Conservation (phyloP, 2,113 vertebrate genomes). For the Cryptomyrus ogoouensis region DNA sequence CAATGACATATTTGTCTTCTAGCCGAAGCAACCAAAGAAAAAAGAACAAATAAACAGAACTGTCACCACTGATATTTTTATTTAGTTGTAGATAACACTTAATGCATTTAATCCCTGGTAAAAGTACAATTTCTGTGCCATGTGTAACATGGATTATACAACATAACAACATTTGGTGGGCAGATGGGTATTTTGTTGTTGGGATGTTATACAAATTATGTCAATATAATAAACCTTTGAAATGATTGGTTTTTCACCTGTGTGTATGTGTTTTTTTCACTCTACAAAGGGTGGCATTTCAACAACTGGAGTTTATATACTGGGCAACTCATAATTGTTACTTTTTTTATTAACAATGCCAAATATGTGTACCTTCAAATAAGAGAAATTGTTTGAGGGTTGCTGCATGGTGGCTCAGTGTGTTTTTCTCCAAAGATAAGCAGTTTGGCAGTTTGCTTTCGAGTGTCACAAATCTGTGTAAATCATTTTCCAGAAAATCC, state of each 20-base stretch:
- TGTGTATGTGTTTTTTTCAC: neutral
- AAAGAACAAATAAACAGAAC: neutral
- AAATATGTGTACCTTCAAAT: neutral
- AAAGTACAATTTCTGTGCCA: neutral
- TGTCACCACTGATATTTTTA: neutral
- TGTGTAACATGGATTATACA: neutral
- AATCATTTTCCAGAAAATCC: neutral
- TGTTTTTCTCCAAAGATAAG: neutral
- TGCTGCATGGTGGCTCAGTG: neutral
- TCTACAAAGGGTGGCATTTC: neutral
- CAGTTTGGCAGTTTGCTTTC: neutral
- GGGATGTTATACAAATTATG: conserved; percentile 18
- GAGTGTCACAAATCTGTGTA: neutral
- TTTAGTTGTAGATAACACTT: neutral
- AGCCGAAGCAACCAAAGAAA: neutral
- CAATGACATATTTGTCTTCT: neutral
- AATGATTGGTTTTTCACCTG: neutral
- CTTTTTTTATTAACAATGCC: neutral
- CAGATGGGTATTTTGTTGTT: conserved; percentile 18
- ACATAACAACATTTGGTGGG: neutral
- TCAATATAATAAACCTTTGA: conserved; percentile 20
- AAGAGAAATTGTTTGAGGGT: neutral
- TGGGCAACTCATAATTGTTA: neutral
- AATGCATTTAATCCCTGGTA: neutral
- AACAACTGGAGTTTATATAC: neutral